A percentile compares a stretch with the other conserved stretches of the same genome.
These are phyloP conservation scores for Zoanthus gigantus DNA, from an alignment of 92 coral and sea anemone genomes.

Conservation along the genomic window DNA sequence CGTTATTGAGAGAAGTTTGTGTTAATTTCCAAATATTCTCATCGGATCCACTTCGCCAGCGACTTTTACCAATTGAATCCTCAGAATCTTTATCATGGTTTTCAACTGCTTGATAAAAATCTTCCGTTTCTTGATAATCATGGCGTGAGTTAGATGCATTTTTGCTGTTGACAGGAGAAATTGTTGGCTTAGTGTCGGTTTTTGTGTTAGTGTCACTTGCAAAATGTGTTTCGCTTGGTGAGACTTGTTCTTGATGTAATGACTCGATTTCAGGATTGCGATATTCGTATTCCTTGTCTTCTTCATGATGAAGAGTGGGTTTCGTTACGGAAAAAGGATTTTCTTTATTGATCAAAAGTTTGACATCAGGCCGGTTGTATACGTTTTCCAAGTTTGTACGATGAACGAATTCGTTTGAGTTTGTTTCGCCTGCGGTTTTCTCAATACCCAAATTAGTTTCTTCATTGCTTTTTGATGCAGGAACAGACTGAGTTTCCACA, in stretches of 20 bases:
- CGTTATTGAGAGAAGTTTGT: neutral
- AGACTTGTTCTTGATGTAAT: neutral
- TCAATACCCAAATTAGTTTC: neutral
- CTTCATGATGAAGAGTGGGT: neutral
- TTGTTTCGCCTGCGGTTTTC: no score
- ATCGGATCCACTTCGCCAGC: neutral
- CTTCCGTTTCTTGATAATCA: neutral
- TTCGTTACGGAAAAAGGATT: neutral
- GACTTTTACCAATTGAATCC: neutral
- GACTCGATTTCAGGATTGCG: conserved; percentile 26
- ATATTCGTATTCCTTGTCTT: neutral
- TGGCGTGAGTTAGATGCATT: neutral
- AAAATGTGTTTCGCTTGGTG: neutral
- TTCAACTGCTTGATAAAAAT: neutral
- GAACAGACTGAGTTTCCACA: neutral
- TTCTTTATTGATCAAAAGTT: neutral
- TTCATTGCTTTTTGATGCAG: neutral
- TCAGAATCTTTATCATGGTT: neutral
- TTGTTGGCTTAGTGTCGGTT: neutral
- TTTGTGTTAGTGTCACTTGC: conserved; percentile 8
- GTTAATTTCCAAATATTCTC: neutral
- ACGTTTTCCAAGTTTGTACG: neutral
- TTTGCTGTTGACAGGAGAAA: neutral
- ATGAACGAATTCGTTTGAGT: neutral
- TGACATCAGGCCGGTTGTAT: neutral